A percentile compares a stretch with the other conserved stretches of the same genome.
Conservation (phyloP, 2,113 vertebrate genomes). For the Nematolebias whitei region DNA sequence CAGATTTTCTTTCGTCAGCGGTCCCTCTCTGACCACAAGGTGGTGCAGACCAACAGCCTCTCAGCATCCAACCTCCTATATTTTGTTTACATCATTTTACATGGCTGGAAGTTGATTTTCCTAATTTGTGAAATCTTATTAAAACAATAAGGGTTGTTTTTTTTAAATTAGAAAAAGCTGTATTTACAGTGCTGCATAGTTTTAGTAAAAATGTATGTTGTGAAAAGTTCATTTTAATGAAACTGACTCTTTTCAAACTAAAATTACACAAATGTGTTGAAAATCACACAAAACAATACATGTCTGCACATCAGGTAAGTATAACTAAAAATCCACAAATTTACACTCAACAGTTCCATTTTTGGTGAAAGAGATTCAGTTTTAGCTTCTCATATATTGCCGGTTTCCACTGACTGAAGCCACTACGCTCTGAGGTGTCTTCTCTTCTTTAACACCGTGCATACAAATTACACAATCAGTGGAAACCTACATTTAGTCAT, state of each 20-base stretch:
- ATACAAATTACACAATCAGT: too few relatives aligned
- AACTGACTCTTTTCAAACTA: conserved; percentile 7
- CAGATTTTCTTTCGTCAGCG: neutral
- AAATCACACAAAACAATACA: conserved; percentile 11
- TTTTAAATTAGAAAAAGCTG: too few relatives aligned
- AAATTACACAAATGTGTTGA: conserved; percentile 11
- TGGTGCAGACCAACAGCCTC: conserved; percentile 50
- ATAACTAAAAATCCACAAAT: neutral
- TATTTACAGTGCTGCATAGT: neutral
- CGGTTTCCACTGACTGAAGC: too few relatives aligned
- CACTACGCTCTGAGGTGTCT: too few relatives aligned
- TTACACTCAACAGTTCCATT: neutral
- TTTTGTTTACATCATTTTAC: neutral
- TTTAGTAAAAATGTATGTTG: neutral
- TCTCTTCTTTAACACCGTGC: too few relatives aligned
- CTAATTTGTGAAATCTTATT: neutral
- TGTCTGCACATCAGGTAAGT: neutral
- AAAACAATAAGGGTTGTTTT: neutral
- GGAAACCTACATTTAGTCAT: too few relatives aligned
- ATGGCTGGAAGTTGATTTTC: neutral
- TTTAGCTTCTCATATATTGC: conserved; percentile 31
- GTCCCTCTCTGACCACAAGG: conserved; percentile 64
- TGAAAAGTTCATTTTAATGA: too few relatives aligned
- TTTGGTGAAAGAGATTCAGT: conserved; percentile 15
- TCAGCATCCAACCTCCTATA: neutral